A percentile compares a stretch with the other conserved stretches of the same genome.
Conservation (phyloP, 1,140 invertebrate species). For the Drosophila murphyi region DNA sequence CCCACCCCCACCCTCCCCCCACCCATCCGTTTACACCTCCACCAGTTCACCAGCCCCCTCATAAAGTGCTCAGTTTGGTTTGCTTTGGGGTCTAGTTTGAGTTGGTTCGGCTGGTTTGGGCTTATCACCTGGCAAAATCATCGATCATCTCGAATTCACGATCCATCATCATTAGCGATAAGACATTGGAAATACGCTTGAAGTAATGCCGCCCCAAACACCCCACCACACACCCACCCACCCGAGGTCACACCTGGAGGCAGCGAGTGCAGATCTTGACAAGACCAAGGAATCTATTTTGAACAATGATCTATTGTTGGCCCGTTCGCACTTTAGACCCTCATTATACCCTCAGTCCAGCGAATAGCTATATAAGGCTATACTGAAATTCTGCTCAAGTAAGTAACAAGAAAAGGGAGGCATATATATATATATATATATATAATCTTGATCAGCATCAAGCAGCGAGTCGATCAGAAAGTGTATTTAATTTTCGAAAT, state of each 20-base stretch:
- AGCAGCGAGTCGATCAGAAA: too few relatives aligned
- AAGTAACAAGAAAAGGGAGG: too few relatives aligned
- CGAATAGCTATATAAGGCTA: too few relatives aligned
- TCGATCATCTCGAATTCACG: constrained; percentile 82
- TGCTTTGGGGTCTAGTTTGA: neutral
- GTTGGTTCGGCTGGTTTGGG: neutral
- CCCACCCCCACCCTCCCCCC: neutral
- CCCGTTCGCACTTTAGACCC: neutral
- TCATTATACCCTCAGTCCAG: too few relatives aligned
- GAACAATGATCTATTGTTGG: constrained; percentile 7
- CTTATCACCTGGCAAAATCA: constrained; percentile 71
- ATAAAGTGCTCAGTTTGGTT: constrained; percentile 14
- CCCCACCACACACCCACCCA: neutral
- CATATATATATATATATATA: too few relatives aligned
- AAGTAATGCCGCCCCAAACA: constrained; percentile 41
- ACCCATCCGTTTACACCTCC: neutral
- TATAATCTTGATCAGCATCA: too few relatives aligned
- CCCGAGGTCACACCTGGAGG: neutral
- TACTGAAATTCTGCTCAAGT: too few relatives aligned
- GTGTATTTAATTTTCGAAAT: too few relatives aligned
- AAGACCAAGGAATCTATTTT: neutral
- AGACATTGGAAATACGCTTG: constrained; percentile 53
- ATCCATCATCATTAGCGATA: constrained; percentile 81
- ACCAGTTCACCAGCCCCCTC: neutral
- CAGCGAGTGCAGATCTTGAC: constrained; percentile 14